phyloP scores from a whole-genome alignment of 2,888 invertebrate genomes.

The Morpho deidamia region DNA sequence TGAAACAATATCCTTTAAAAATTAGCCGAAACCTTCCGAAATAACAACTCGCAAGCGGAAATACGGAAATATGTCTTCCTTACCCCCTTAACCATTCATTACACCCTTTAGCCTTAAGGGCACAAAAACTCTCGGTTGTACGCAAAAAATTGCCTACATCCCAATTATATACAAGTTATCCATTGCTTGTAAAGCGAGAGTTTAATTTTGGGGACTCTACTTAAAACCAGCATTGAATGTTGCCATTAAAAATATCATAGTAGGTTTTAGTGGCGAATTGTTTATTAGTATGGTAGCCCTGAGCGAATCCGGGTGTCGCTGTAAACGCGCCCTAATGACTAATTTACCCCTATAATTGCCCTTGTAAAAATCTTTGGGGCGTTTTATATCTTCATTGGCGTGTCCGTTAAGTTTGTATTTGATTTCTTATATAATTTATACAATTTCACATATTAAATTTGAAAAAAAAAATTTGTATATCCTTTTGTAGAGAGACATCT shows the following conservation, averaged over 20 bases:
- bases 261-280: conserved; percentile 6
- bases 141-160: background rate
- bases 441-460: too few relatives aligned
- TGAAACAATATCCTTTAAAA: conserved; percentile 5
- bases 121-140: conserved; percentile 13
- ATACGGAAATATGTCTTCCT: conserved; percentile 22
- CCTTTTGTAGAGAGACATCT: too few relatives aligned
- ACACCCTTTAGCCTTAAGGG: conserved; percentile 28
- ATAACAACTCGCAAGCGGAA: conserved; percentile 17
- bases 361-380: conserved; percentile 32
- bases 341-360: conserved; percentile 37
- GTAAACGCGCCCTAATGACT: conserved; percentile 33
- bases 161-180: background rate
- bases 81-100: conserved; percentile 22
- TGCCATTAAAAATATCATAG: background rate
- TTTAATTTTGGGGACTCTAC: background rate
- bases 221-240: conserved; percentile 18
- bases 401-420: background rate
- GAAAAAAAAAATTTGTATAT: too few relatives aligned
- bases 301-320: conserved; percentile 29
- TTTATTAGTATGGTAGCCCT: conserved; percentile 30
- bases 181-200: background rate
- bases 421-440: too few relatives aligned
- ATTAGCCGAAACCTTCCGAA: conserved; percentile 15
- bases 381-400: conserved; percentile 28